Evolutionary conservation across 2,797 vertebrate genomes (phyloP), one percentile per base, ranked within the genome.

Genomic region (Gadopsis marmoratus): DNA sequence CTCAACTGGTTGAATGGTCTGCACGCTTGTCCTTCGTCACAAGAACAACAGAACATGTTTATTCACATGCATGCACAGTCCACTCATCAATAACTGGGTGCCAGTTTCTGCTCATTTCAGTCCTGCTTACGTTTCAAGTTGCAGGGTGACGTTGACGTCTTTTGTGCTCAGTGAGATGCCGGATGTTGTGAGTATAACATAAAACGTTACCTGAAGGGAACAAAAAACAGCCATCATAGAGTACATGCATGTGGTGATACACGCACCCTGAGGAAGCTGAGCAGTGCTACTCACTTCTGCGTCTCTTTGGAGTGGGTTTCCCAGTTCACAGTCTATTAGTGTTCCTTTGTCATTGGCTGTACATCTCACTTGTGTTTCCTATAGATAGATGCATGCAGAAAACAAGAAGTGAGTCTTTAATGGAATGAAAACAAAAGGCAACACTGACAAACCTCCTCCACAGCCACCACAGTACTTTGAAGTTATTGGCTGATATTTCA

Each of bases 261-360:
- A 14, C 41, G 26, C 6, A 23, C 1, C 26, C 26, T 31, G 1
- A 51, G 11, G 3, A 68, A 48, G 39, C 3, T 37, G 35, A 51
- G 8, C 29, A 23, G 13, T 2, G 2, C 1, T 31, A 81, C 96
- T 95, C 93, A 98, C 98, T n/a, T 94, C 95, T 64, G 95, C 95
- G 81, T 97, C 95, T 93, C 95, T 97, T 88, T 94, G 96, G 68
- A 99, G 95, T 47, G 98, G 97, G 85, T 99, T 99, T 92, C 96
- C 97, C 12, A 99, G 95, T 23, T 97, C 96, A 90, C 98, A 98
- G 47, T 96, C 92, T 0, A 95, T 95, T 74, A 90, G 86, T 6
- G 96, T 97, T 54, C 96, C 96, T 4, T 97, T 97, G 11, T 95
- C 89, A 84, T 97, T 97, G 68, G 95, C 95, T 48, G 92, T 89